Base-by-base conservation (phyloP, 2,888 invertebrate genomes). In the Agrilus cyanescens region DNA sequence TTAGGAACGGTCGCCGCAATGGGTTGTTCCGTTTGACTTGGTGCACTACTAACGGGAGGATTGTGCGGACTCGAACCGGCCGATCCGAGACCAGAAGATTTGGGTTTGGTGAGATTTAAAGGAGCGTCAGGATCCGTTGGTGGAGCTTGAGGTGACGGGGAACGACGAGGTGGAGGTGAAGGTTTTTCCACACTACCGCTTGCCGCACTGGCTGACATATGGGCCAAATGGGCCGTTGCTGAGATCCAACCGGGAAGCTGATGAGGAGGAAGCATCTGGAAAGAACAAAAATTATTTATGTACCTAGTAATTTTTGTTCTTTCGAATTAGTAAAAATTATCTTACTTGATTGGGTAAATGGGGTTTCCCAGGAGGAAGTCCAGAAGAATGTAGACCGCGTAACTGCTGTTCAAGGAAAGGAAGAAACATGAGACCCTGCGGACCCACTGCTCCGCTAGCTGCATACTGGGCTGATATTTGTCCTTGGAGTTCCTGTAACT, bases 41-140 rank as follows among this genome's bases (percentile, higher is more conserved):
- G 57, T 54, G 65, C 50, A 5, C 18, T n/a, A 54, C 65, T 54
- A 53, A 57, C 52, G 3, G 65, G 61, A 13, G 60, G 59, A 49
- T 57, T 66, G 41, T 69, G 72, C 16, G 71, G 72, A 54, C 70
- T 70, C 35, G 71, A 72, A 7, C 71, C 68, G 7, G 77, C 63
- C 4, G 79, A 78, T 12, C 73, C 72, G 41, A 68, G 65, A 46
- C 68, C 66, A 53, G 65, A 51, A 52, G 72, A 64, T 56, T 89
- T 84, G 44, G 91, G 91, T 68, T 91, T 93, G 58, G 83, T 83
- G 40, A 93, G 76, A 68, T 93, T 93, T 34, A 94, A 72, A 2
- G 93, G 93, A 2, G 86, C 78, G 62, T 90, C 90, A 0, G 83
- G 79, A 65, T 85, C 83, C 14, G 59, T 56, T 37, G 58, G 54